A percentile compares a stretch with the other conserved stretches of the same genome.
Evolutionary conservation across 2,797 vertebrate species (phyloP).

Genomic region (Takifugu ocellatus): DNA sequence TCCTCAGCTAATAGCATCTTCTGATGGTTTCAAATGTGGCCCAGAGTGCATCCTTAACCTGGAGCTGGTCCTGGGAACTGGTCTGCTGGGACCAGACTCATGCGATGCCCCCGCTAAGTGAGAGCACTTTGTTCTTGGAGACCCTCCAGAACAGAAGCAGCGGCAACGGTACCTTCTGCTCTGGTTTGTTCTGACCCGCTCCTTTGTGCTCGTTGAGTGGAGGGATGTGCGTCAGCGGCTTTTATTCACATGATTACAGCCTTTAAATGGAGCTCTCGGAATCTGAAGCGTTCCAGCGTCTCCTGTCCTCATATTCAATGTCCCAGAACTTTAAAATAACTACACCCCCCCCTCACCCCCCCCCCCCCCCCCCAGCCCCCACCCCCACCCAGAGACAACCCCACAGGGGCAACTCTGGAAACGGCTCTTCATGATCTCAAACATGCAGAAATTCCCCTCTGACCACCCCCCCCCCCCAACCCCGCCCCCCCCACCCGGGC

Average conservation of each 20-base stretch:
- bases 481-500: constrained; percentile 7
- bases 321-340: constrained; percentile 56
- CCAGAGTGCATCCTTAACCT: no score
- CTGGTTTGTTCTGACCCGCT: no score
- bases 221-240: no score
- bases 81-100: no score
- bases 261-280: not conserved
- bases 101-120: no score
- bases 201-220: no score
- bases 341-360: constrained; percentile 28
- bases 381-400: constrained; percentile 32
- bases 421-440: constrained; percentile 59
- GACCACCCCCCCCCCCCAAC: constrained; percentile 13
- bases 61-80: no score
- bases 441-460: constrained; percentile 52
- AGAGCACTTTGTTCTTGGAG: no score
- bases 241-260: no score
- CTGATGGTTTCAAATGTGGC: no score
- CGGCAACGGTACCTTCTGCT: no score
- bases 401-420: constrained; percentile 45
- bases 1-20: constrained; percentile 17
- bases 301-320: constrained; percentile 35
- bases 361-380: not conserved
- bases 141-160: no score
- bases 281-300: not conserved